A percentile compares a stretch with the other conserved stretches of the same genome.
Conservation (phyloP, 2,888 invertebrate species). For the Resseliella maxima region DNA sequence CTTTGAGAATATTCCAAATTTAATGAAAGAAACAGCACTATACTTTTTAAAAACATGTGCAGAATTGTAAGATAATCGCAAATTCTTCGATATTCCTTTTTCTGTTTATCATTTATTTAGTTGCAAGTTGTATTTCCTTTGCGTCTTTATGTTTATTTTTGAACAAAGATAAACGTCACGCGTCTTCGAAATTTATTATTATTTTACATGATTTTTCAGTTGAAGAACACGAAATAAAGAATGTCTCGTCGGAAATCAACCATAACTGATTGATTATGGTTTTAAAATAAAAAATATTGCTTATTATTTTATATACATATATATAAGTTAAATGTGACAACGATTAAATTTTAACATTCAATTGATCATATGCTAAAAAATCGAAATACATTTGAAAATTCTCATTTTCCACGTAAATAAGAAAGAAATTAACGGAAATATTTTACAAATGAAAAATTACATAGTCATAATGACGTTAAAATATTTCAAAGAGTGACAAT, state of each 20-base stretch:
- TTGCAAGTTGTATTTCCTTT: not conserved
- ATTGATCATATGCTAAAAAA: not conserved
- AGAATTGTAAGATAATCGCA: not conserved
- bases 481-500: not conserved
- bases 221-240: not conserved
- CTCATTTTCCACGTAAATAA: not conserved
- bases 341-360: not conserved
- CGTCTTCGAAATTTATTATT: not conserved
- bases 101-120: conserved; percentile 10
- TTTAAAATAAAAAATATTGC: not conserved
- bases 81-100: not conserved
- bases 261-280: conserved; percentile 21
- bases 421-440: conserved; percentile 4
- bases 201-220: not conserved
- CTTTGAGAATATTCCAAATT: not conserved
- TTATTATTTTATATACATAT: not conserved
- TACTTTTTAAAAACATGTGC: not conserved
- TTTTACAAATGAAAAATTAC: not conserved
- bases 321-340: not conserved
- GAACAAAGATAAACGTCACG: not conserved
- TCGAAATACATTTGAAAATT: not conserved
- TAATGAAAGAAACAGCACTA: no score
- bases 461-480: not conserved
- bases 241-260: not conserved
- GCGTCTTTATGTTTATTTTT: not conserved